Conservation (phyloP, 1,140 invertebrate species). For the Drosophila sucinea region DNA sequence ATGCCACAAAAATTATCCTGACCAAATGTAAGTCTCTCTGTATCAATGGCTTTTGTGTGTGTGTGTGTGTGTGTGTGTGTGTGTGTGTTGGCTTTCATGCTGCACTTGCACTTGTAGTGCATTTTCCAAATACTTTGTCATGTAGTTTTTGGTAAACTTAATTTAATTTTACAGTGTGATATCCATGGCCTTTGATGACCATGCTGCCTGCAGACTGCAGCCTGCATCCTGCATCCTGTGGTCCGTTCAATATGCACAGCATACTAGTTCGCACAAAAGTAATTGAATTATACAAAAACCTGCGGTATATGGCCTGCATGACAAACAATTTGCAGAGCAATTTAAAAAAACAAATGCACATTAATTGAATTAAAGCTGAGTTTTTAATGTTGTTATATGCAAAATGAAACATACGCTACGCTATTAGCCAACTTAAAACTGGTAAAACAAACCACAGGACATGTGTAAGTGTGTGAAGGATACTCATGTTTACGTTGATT, state of each 20-base stretch:
- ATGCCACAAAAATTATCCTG: too few relatives aligned
- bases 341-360: constrained; percentile 68
- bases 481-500: too few relatives aligned
- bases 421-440: constrained; percentile 10
- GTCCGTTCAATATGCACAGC: constrained; percentile 11
- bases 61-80: too few relatives aligned
- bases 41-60: neutral
- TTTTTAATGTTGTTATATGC: constrained; percentile 58
- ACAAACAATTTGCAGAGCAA: constrained; percentile 62
- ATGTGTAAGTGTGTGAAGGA: neutral
- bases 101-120: neutral
- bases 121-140: constrained; percentile 9
- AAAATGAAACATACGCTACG: constrained; percentile 28
- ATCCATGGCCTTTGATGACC: neutral
- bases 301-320: constrained; percentile 27
- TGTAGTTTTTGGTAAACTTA: constrained; percentile 7
- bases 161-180: constrained; percentile 38
- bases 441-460: constrained; percentile 8
- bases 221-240: neutral
- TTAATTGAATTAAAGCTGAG: constrained; percentile 67
- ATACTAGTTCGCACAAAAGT: constrained; percentile 53
- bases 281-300: constrained; percentile 68
- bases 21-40: neutral
- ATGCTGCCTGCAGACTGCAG: neutral
- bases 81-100: neutral